These are phyloP conservation scores for Marisa cornuarietis DNA, from an alignment of 1,140 invertebrate species.

Conservation along the genomic window DNA sequence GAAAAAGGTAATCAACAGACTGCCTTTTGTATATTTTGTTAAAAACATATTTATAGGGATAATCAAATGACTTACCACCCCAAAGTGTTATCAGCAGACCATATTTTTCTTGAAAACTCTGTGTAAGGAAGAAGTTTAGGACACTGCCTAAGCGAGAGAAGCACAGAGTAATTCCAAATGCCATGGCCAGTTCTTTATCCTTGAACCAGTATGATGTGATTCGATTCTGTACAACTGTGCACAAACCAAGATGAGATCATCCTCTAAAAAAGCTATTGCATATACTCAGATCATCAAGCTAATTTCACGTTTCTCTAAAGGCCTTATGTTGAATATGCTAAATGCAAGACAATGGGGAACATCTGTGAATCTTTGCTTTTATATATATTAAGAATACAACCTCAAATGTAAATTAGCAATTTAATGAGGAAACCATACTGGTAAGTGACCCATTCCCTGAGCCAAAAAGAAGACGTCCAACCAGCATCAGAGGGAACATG, in stretches of 20 bases:
- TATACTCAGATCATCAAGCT: too few relatives aligned
- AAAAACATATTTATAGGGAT: too few relatives aligned
- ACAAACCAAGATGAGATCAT: too few relatives aligned
- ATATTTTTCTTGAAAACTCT: conserved; percentile 57
- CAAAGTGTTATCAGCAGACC: conserved; percentile 65
- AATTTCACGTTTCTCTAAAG: too few relatives aligned
- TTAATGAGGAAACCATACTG: conserved; percentile 50
- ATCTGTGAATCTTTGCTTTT: neutral
- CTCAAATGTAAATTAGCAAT: neutral
- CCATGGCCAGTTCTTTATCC: conserved; percentile 67
- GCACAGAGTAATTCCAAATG: conserved; percentile 66
- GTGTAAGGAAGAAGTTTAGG: conserved; percentile 66
- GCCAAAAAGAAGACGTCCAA: conserved; percentile 67
- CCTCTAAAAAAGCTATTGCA: too few relatives aligned
- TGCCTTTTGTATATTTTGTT: too few relatives aligned
- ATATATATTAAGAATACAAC: neutral
- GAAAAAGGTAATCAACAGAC: too few relatives aligned
- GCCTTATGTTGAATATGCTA: too few relatives aligned
- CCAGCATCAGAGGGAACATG: conserved; percentile 66
- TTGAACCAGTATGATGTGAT: conserved; percentile 67
- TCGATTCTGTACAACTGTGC: conserved; percentile 66
- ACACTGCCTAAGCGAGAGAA: conserved; percentile 67
- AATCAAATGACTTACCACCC: conserved; percentile 56
- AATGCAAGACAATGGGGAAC: too few relatives aligned
- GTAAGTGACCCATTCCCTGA: conserved; percentile 67